phyloP scores from a whole-genome alignment of 2,888 invertebrate genomes.

The Neocrepidodera transversa region DNA sequence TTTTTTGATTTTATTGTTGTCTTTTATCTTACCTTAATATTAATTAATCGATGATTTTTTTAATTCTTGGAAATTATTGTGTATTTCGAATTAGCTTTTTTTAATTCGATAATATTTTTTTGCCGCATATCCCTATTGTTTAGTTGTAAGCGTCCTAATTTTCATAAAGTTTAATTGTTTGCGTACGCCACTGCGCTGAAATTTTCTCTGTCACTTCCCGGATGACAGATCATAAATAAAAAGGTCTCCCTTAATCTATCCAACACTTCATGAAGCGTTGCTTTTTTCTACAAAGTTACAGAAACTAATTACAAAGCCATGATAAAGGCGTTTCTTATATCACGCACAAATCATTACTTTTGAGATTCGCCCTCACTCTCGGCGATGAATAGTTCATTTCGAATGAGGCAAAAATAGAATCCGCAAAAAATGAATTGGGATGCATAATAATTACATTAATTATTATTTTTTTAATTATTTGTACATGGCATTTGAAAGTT shows the following conservation, averaged over 20 bases:
- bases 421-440: conserved; percentile 8
- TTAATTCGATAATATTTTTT: no score
- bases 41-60: no score
- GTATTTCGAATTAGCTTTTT: no score
- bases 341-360: conserved; percentile 47
- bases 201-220: conserved; percentile 54
- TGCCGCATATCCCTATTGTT: no score
- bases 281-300: conserved; percentile 53
- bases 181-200: conserved; percentile 26
- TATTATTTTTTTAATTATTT: conserved; percentile 18
- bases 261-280: conserved; percentile 53
- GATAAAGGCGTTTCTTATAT: conserved; percentile 56
- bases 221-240: conserved; percentile 58
- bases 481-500: neutral
- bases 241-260: conserved; percentile 58
- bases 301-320: conserved; percentile 59
- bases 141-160: no score
- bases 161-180: no score
- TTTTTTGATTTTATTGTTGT: no score
- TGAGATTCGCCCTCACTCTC: conserved; percentile 37
- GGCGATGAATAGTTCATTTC: conserved; percentile 38
- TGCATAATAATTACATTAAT: conserved; percentile 34
- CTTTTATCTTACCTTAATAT: no score
- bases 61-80: no score
- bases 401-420: conserved; percentile 17